Base-by-base conservation (phyloP, 2,888 invertebrate genomes). In the Siphlonurus alternatus region DNA sequence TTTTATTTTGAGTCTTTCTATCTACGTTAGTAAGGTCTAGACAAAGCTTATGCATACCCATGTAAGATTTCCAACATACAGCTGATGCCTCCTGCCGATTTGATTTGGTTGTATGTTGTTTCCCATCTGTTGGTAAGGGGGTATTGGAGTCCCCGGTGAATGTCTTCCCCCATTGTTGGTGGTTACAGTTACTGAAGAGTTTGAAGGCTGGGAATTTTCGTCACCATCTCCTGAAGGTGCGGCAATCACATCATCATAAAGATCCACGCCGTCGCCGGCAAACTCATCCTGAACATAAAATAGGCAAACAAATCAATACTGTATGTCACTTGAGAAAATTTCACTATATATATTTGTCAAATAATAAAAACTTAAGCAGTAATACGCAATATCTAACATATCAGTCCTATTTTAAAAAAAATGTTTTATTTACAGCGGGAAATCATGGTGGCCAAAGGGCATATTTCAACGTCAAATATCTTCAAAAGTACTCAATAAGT, bases 41-140 rank as follows among this genome's bases (percentile, higher is more conserved):
- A n/a, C n/a, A n/a, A n/a, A n/a, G n/a, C n/a, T n/a, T n/a, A n/a
- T n/a, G n/a, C 84, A 79, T 83, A 93, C 94, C 97, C 99, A 99
- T 71, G 97, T 96, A 70, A 99, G 84, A 79, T 99, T 99, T 73
- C 98, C 98, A 73, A 99, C 88, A 79, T 99, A 99, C 60, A 96
- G 83, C 76, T 95, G 93, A 76, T 89, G 89, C 73, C 91, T 84
- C 72, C 93, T 83, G 60, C 86, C 85, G 70, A 84, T 79, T 69
- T 83, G 82, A 74, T 85, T 86, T 68, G 87, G 86, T 68, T 82
- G 80, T 68, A 83, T 80, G 73, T 80, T 84, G 73, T 86, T 84
- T 70, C 84, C 84, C 75, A 83, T 81, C 69, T 83, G 81, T 77
- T 85, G 86, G 69, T 88, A 84, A 62, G 81, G 78, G 67, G 83